Percentiles rank a stretch among this genome's conserved stretches.
phyloP scores from a whole-genome alignment of 2,888 invertebrate species.

The Vesta saturnalis region DNA sequence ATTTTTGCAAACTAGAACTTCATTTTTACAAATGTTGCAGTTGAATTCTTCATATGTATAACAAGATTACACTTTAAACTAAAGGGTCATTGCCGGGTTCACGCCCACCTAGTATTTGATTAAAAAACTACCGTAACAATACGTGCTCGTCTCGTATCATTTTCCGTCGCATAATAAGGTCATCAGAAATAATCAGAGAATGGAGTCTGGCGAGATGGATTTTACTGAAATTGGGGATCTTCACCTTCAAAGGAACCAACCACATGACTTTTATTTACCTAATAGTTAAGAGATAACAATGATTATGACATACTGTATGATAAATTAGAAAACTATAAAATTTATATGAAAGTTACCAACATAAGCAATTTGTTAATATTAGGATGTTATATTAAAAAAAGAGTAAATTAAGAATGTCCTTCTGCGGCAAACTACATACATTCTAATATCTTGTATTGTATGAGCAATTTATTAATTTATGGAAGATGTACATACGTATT shows the following conservation, averaged over 20 bases:
- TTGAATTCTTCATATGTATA: background rate
- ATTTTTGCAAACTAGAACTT: background rate
- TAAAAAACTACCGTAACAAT: constrained; percentile 14
- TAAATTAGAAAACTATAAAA: too few relatives aligned
- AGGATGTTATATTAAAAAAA: too few relatives aligned
- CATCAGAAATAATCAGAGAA: background rate
- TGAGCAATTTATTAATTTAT: constrained; percentile 37
- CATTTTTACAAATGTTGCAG: background rate
- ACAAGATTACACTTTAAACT: background rate
- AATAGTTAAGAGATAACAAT: too few relatives aligned
- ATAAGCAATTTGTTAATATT: too few relatives aligned
- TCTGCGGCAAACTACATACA: constrained; percentile 23
- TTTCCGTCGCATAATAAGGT: background rate
- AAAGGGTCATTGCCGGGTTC: constrained; percentile 15
- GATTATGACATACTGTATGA: too few relatives aligned
- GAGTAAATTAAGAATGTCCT: constrained; percentile 29
- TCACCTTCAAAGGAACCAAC: constrained; percentile 19
- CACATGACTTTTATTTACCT: constrained; percentile 35
- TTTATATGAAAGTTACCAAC: too few relatives aligned
- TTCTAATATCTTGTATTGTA: constrained; percentile 20
- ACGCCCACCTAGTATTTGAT: constrained; percentile 9
- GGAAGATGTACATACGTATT: constrained; percentile 41
- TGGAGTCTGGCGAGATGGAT: background rate
- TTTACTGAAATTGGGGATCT: background rate
- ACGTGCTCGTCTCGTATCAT: constrained; percentile 13